Evolutionary conservation across 1,140 invertebrate species (phyloP).

Genomic region (Bombus sylvicola): DNA sequence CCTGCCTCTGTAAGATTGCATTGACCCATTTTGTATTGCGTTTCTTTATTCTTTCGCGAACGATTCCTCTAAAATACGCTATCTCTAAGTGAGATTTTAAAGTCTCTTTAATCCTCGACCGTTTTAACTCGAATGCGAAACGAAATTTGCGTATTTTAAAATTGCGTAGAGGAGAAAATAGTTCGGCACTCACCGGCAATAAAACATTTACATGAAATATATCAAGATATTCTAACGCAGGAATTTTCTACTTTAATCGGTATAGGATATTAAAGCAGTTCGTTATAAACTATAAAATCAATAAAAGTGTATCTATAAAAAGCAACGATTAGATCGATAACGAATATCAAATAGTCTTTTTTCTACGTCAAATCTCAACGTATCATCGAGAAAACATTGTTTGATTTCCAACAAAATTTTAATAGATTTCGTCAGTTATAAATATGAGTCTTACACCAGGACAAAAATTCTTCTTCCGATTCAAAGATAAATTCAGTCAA

Average conservation of each 20-base stretch:
- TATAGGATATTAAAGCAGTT: neutral
- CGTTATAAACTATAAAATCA: neutral
- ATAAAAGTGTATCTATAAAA: neutral
- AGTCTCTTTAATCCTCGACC: neutral
- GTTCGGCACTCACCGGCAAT: no score
- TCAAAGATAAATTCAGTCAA: no score
- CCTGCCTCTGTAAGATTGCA: constrained; percentile 38
- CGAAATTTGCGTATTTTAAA: neutral
- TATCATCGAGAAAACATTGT: neutral
- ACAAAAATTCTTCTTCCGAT: no score
- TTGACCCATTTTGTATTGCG: constrained; percentile 37
- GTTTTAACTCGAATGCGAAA: neutral
- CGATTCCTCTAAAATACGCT: neutral
- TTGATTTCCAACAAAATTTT: neutral
- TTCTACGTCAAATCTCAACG: neutral
- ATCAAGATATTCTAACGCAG: neutral
- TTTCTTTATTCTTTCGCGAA: neutral
- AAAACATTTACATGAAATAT: no score
- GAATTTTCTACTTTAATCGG: neutral
- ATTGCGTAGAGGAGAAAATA: neutral
- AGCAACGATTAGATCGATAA: neutral
- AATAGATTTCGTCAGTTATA: neutral
- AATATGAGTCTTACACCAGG: neutral
- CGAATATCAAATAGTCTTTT: neutral
- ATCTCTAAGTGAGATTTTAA: neutral